Evolutionary conservation across 2,113 vertebrate species (phyloP), one percentile per base, ranked within the genome.

Genomic region (Morone chrysops): DNA sequence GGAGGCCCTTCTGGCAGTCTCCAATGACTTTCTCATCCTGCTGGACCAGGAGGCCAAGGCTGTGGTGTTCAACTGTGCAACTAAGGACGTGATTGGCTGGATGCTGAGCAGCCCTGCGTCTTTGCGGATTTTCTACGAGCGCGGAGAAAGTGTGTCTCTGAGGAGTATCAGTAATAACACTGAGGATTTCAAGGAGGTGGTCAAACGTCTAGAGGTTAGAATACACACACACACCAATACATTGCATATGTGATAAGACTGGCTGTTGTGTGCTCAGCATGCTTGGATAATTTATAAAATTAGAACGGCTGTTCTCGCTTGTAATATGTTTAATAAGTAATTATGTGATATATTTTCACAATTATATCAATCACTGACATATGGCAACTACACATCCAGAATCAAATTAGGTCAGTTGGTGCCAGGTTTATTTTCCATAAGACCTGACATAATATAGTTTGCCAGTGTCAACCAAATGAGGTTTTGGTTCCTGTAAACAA

Each of bases 141-240:
- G 97, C 1, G 98, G 98, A 48, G 98, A 99, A 78, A 97, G 95
- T 60, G 87, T 97, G 86, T 97, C 97, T 1, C 94, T 99, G 87
- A 96, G 97, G 92, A 98, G 97, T 84, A 94, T 98, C 86, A 94
- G 94, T 80, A 97, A 95, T 89, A 97, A 96, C 92, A 95, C 91
- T 0, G 98, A 99, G 90, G 98, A 99, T 81, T 97, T 99, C 94
- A 97, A 98, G 89, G 98, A 99, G 91, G 97, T 99, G 82, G 95
- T 99, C 91, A 98, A 96, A 93, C 96, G 98, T 69, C 94, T 99
- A 62, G 97, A 99, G 97, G 98, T 99, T 74, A 97, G 97, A 67
- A 11, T 0, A 61, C 43, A 66, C 65, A 48, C 65, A 48, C 71
- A 61, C 45, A 75, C 56, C 0, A 65, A 38, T 9, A 63, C 59